phyloP scores from a whole-genome alignment of 2,797 vertebrate species.

The Microchirus variegatus region DNA sequence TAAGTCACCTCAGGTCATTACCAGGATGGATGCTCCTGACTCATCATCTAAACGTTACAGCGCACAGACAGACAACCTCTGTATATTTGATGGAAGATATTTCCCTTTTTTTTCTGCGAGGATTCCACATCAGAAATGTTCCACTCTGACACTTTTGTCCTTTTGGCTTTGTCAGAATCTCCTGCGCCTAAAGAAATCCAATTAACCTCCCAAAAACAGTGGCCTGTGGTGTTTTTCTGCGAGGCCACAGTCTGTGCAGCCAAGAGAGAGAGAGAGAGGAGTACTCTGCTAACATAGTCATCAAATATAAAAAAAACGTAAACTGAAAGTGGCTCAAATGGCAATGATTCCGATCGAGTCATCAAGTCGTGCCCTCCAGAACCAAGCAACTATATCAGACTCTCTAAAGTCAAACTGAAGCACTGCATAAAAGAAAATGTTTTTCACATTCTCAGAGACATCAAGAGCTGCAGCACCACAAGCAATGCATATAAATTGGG shows the following conservation, averaged over 20 bases:
- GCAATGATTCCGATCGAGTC: constrained; percentile 24
- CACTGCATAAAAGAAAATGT: constrained; percentile 1
- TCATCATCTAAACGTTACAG: constrained; percentile 45
- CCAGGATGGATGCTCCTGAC: constrained; percentile 64
- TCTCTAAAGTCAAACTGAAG: constrained; percentile 5
- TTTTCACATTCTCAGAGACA: background rate
- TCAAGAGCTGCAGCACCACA: background rate
- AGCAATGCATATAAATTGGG: constrained; percentile 5
- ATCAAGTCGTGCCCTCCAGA: constrained; percentile 30
- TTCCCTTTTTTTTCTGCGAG: background rate
- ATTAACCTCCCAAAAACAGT: constrained; percentile 24
- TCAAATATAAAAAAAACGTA: constrained; percentile 16
- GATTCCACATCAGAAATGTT: constrained; percentile 20
- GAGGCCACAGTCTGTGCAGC: background rate
- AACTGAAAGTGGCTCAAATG: constrained; percentile 29
- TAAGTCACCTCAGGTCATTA: constrained; percentile 75
- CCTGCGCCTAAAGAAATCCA: constrained; percentile 8
- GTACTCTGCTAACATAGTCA: constrained; percentile 2
- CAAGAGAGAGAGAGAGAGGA: constrained; percentile 1
- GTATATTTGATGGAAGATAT: constrained; percentile 1
- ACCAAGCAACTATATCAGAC: background rate
- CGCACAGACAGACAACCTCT: constrained; percentile 34
- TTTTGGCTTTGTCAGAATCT: constrained; percentile 26
- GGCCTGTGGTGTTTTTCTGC: constrained; percentile 2
- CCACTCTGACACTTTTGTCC: background rate